Conservation (phyloP, 2,888 invertebrate species). For the Agrochola circellaris region DNA sequence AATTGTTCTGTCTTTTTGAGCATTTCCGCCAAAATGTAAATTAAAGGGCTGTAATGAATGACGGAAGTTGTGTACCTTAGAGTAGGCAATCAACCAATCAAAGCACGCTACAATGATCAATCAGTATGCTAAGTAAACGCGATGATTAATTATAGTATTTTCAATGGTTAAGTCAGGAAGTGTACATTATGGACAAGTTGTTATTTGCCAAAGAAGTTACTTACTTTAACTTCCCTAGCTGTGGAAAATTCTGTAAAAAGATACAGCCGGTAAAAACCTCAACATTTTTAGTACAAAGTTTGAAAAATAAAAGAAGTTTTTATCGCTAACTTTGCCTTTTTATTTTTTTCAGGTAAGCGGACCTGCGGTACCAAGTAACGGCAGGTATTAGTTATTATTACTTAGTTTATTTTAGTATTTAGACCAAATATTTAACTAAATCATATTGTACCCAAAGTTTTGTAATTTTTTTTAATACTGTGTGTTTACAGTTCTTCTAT, state of each 20-base stretch:
- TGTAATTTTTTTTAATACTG: too few species aligned
- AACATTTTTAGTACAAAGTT: not conserved
- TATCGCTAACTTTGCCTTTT: slow-evolving; percentile 16
- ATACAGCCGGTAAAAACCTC: not conserved
- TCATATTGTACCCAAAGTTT: not conserved
- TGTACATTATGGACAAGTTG: not conserved
- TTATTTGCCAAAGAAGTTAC: not conserved
- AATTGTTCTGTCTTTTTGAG: not conserved
- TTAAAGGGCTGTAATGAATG: not conserved
- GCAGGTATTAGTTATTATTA: slow-evolving; percentile 28
- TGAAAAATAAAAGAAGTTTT: not conserved
- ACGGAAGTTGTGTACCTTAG: not conserved
- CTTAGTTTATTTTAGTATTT: slow-evolving; percentile 10
- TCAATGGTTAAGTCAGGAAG: not conserved
- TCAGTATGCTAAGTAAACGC: not conserved
- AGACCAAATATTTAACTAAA: not conserved
- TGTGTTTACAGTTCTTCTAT: too few species aligned
- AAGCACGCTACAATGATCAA: not conserved
- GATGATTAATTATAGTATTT: not conserved
- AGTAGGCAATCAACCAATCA: slow-evolving; percentile 10
- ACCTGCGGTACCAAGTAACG: slow-evolving; percentile 9
- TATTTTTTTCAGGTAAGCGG: slow-evolving; percentile 54
- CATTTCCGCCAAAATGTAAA: not conserved
- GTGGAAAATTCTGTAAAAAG: not conserved
- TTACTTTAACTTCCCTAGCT: not conserved